Percentiles rank a stretch among this genome's conserved stretches.
These are phyloP conservation scores for Psix sp. DNA, from an alignment of 1,140 invertebrate genomes.

Conservation along the genomic window DNA sequence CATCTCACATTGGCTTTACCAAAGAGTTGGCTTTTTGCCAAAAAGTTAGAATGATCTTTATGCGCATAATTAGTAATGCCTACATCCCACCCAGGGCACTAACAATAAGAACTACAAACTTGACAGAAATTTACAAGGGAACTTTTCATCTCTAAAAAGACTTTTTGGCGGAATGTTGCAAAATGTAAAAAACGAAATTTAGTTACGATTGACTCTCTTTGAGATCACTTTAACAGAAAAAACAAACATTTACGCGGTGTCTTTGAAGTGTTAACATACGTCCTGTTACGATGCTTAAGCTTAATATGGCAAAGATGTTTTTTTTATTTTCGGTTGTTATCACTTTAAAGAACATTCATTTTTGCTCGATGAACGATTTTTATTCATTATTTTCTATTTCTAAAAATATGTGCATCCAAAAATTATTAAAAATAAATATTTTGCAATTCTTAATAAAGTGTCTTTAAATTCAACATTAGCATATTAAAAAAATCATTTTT, in stretches of 20 bases:
- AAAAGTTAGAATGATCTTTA: constrained; percentile 30
- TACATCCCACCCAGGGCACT: constrained; percentile 33
- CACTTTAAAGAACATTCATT: too few species aligned
- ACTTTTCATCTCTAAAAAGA: constrained; percentile 28
- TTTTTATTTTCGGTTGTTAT: constrained; percentile 9
- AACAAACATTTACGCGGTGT: constrained; percentile 13
- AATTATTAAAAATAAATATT: too few species aligned
- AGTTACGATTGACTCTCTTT: constrained; percentile 46
- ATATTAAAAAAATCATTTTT: too few species aligned
- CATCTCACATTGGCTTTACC: constrained; percentile 7
- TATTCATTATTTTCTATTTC: too few species aligned
- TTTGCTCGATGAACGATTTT: too few species aligned
- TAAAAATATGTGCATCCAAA: too few species aligned
- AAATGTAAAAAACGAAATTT: constrained; percentile 29
- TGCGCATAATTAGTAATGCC: constrained; percentile 47
- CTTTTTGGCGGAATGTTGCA: constrained; percentile 23
- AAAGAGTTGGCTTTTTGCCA: constrained; percentile 38
- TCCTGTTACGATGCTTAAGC: background rate
- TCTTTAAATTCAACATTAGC: too few species aligned
- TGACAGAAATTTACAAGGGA: constrained; percentile 31
- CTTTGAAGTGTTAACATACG: constrained; percentile 22
- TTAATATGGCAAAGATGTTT: constrained; percentile 10
- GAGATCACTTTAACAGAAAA: constrained; percentile 18
- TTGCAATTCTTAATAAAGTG: too few species aligned
- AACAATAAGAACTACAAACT: constrained; percentile 36